Conservation (phyloP, 92 coral and sea anemone species). For the Palythoa caribaeorum region DNA sequence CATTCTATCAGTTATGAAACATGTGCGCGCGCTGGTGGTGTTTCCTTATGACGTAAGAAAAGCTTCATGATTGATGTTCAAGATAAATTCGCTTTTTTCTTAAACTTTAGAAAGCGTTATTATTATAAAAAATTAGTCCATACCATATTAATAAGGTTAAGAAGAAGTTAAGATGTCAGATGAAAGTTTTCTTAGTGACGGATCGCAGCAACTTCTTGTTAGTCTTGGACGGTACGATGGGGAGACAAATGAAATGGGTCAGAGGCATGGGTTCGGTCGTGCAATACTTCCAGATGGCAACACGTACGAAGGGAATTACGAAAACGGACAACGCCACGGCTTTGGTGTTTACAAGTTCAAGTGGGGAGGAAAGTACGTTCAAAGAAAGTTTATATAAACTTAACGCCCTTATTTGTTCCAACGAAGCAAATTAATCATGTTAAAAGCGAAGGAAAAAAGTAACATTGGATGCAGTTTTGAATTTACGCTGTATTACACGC, state of each 20-base stretch:
- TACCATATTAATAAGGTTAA: too few species aligned
- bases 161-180: slow-evolving; percentile 40
- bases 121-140: background rate
- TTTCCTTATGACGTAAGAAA: background rate
- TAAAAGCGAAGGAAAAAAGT: too few species aligned
- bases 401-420: too few species aligned
- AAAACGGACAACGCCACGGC: slow-evolving; percentile 82
- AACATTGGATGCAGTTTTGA: too few species aligned
- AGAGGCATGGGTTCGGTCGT: slow-evolving; percentile 87
- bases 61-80: background rate
- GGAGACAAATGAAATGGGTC: slow-evolving; percentile 70
- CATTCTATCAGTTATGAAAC: background rate
- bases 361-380: slow-evolving; percentile 59
- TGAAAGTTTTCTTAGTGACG: slow-evolving; percentile 39
- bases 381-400: too few species aligned
- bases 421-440: too few species aligned
- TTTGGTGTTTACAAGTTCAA: slow-evolving; percentile 76
- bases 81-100: background rate
- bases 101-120: background rate
- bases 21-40: background rate
- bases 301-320: slow-evolving; percentile 78
- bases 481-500: too few species aligned
- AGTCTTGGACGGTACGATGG: slow-evolving; percentile 75
- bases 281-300: slow-evolving; percentile 79
- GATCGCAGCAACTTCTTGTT: background rate